Conservation (phyloP, 2,797 vertebrate genomes). For the Bradypodion pumilum region DNA sequence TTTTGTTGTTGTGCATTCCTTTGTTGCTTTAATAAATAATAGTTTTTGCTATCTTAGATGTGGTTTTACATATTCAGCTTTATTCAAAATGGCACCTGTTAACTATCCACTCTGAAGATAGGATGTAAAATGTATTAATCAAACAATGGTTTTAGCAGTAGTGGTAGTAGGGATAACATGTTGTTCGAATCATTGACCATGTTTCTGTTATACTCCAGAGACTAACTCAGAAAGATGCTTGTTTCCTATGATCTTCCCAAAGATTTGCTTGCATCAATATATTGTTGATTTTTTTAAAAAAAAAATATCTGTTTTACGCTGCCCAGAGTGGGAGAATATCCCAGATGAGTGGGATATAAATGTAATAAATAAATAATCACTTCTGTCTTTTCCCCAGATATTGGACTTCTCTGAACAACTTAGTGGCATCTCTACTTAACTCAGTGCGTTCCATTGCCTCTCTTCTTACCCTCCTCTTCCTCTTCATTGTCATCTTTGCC, state of each 20-base stretch:
- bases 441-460: constrained; percentile 96
- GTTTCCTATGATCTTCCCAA: background rate
- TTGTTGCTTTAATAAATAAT: background rate
- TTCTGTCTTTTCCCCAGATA: constrained; percentile 77
- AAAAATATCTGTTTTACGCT: no score
- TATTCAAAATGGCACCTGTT: background rate
- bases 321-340: no score
- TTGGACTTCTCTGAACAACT: constrained; percentile 93
- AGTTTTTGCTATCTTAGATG: background rate
- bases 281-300: no score
- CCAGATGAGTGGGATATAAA: no score
- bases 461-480: constrained; percentile 94
- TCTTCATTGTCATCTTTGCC: constrained; percentile 94
- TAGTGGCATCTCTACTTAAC: constrained; percentile 95
- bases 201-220: background rate
- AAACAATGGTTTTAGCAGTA: background rate
- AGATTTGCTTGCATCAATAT: no score
- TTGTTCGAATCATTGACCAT: background rate
- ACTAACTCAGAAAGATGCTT: background rate
- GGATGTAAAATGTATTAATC: background rate
- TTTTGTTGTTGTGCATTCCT: background rate
- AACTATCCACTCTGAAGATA: no score
- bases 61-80: background rate
- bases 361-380: background rate
- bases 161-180: background rate